A percentile compares a stretch with the other conserved stretches of the same genome.
Conservation (phyloP, 2,113 vertebrate species). For the Poeciliopsis occidentalis region DNA sequence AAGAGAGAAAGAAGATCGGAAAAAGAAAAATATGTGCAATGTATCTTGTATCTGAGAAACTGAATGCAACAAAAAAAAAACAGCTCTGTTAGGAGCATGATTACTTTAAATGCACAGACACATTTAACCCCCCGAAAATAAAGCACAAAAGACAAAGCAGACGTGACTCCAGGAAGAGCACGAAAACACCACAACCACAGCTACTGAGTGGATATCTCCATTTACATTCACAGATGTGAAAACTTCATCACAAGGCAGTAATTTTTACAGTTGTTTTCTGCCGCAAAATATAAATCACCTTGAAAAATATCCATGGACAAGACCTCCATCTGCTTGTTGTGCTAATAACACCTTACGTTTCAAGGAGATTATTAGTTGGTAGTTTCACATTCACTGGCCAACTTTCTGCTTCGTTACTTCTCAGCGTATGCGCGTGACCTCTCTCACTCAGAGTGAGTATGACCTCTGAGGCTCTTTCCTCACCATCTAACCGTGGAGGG, state of each 20-base stretch:
- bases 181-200: conserved; percentile 1
- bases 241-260: conserved; percentile 8
- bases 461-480: conserved; percentile 67
- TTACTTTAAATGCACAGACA: neutral
- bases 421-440: conserved; percentile 46
- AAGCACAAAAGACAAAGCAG: conserved; percentile 25
- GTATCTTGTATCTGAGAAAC: conserved; percentile 39
- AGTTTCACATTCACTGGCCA: conserved; percentile 60
- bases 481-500: conserved; percentile 57
- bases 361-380: conserved; percentile 51
- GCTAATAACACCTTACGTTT: conserved; percentile 53
- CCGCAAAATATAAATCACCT: conserved; percentile 55
- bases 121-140: conserved; percentile 15
- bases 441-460: conserved; percentile 51
- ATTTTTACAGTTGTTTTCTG: conserved; percentile 34
- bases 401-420: conserved; percentile 63
- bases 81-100: conserved; percentile 34
- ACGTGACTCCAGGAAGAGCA: conserved; percentile 27
- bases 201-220: conserved; percentile 6
- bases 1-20: conserved; percentile 49
- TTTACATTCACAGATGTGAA: conserved; percentile 10
- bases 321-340: conserved; percentile 41
- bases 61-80: conserved; percentile 23
- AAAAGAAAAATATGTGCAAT: conserved; percentile 42
- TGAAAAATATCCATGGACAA: conserved; percentile 47